Base-by-base conservation (phyloP, 1,140 invertebrate species). In the Lepidurus apus region DNA sequence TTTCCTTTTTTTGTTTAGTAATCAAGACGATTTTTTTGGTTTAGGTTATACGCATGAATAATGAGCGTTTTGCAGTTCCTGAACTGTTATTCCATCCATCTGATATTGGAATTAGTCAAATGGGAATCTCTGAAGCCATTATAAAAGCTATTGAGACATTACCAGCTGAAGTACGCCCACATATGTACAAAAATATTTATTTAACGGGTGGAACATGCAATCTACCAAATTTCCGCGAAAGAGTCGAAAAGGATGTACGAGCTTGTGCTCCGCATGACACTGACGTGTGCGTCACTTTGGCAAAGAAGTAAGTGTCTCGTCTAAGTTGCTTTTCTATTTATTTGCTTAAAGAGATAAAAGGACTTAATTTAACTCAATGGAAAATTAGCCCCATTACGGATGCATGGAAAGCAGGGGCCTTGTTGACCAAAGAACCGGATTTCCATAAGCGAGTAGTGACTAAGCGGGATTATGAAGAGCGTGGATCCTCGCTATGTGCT, bases 11-110 rank as follows among this genome's bases (percentile, higher is more conserved):
- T 7, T 7, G 43, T 34, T 42, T 42, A 47, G 43, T 43, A 21
- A 26, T 42, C 75, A 26, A 26, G 73, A 74, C 44, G 76, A 17
- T 42, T 75, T 75, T 6, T 76, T 80, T 74, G 77, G 78, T 83
- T 76, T 93, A 98, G 88, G 90, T 92, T 74, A 88, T 98, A 43
- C 85, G 93, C 47, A 86, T 99, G 82, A 96, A 95, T 83, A 98
- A 97, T 84, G 95, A 97, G 85, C 85, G 95, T 76, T 98, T 99
- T 85, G 87, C 92, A 0, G 92, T 99, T 74, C 97, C 98, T 0
- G 98, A 99, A 87, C 86, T 99, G 24, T 86, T 99, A 9, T 99
- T 99, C 85, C 89, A 93, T 84, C 98, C 98, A 0, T 95, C 93
- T 0, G 96, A 99, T 87, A 91, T 99, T 77, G 96, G 96, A 3